A percentile compares a stretch with the other conserved stretches of the same genome.
phyloP scores from a whole-genome alignment of 2,888 invertebrate genomes.

The Drosophila koepferae region DNA sequence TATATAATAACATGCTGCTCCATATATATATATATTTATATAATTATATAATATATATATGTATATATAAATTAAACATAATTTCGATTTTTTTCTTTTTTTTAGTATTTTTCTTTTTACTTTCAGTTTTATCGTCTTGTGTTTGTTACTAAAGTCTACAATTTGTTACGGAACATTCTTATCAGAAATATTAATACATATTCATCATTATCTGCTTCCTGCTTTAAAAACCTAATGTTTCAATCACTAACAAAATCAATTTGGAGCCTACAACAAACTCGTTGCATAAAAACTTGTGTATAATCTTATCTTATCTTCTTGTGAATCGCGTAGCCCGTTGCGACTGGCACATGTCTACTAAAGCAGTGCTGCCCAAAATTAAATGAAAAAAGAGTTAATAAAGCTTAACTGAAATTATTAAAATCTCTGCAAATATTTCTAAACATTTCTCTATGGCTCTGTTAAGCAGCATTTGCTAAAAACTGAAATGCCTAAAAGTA shows the following conservation, averaged over 20 bases:
- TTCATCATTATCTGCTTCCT: not conserved
- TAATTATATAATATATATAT: conserved; percentile 29
- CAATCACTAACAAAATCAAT: conserved; percentile 59
- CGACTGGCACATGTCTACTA: conserved; percentile 28
- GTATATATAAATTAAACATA: conserved; percentile 39
- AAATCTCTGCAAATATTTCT: no score
- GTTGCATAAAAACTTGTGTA: conserved; percentile 55
- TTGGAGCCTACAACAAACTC: conserved; percentile 55
- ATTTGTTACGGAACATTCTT: conserved; percentile 79
- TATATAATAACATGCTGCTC: conserved; percentile 50
- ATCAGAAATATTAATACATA: conserved; percentile 65
- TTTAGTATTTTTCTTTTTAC: conserved; percentile 57
- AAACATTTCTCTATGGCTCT: no score
- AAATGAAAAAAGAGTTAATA: not conserved
- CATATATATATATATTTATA: conserved; percentile 20
- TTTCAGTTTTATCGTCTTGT: conserved; percentile 80
- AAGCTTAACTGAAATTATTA: no score
- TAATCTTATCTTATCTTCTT: conserved; percentile 2
- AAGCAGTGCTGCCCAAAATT: conserved; percentile 42
- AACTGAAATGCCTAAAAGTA: not conserved
- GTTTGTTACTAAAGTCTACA: conserved; percentile 79
- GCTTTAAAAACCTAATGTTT: conserved; percentile 41
- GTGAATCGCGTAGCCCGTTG: conserved; percentile 45
- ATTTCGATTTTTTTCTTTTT: conserved; percentile 48
- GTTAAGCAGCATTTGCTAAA: no score